These are phyloP conservation scores for Melanostigma gelatinosum DNA, from an alignment of 2,113 vertebrate genomes.

Conservation along the genomic window DNA sequence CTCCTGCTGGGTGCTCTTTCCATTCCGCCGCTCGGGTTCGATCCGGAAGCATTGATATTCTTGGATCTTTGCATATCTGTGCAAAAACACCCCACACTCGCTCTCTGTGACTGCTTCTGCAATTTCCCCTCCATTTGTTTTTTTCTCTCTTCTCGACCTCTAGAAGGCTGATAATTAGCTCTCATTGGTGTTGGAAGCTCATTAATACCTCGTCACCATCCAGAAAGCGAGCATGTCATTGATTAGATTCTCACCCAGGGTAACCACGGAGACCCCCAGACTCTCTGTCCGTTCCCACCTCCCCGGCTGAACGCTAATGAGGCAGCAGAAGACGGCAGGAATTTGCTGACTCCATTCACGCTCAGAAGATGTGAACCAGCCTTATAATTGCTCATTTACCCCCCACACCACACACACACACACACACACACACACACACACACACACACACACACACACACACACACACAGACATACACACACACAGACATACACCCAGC, in stretches of 20 bases:
- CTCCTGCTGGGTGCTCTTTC: neutral
- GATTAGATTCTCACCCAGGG: slow-evolving; percentile 64
- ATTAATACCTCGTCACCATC: slow-evolving; percentile 76
- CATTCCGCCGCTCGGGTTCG: neutral
- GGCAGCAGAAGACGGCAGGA: slow-evolving; percentile 50
- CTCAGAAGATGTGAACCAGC: slow-evolving; percentile 63
- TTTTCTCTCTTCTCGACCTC: slow-evolving; percentile 12
- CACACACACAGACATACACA: neutral
- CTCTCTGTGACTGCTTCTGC: slow-evolving; percentile 2
- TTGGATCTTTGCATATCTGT: slow-evolving; percentile 43
- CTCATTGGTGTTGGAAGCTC: slow-evolving; percentile 71
- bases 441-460: neutral
- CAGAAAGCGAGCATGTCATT: slow-evolving; percentile 63
- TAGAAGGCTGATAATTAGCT: slow-evolving; percentile 72
- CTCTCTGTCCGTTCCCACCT: slow-evolving; percentile 59
- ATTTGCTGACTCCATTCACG: slow-evolving; percentile 68
- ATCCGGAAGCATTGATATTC: slow-evolving; percentile 37
- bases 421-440: slow-evolving; percentile 8
- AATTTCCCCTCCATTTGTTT: slow-evolving; percentile 29
- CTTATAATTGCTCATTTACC: slow-evolving; percentile 75
- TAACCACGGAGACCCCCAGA: slow-evolving; percentile 46
- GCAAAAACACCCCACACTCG: slow-evolving; percentile 14
- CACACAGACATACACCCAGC: slow-evolving; percentile 27
- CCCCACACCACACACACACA: slow-evolving; percentile 22
- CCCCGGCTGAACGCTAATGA: slow-evolving; percentile 71